phyloP scores from a whole-genome alignment of 2,888 invertebrate genomes.

The Drosophila conformis region DNA sequence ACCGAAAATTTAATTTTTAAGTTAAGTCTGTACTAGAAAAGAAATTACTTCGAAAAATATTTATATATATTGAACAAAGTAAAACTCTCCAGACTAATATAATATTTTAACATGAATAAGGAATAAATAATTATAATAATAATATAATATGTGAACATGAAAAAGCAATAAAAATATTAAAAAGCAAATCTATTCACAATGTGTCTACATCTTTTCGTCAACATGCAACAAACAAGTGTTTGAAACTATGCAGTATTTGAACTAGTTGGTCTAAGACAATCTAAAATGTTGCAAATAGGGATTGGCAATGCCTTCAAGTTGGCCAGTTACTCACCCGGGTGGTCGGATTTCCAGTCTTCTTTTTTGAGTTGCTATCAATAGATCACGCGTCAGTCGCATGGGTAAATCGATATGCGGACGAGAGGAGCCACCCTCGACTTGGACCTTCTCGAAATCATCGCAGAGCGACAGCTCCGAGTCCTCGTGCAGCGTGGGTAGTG shows the following conservation, averaged over 20 bases:
- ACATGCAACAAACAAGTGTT: not conserved
- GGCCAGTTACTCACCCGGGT: constrained; percentile 87
- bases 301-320: not conserved
- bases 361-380: constrained; percentile 92
- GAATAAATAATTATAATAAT: not conserved
- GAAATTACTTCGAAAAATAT: not conserved
- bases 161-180: not conserved
- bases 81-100: not conserved
- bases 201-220: no score
- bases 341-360: constrained; percentile 88
- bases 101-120: not conserved
- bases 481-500: constrained; percentile 94
- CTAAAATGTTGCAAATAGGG: not conserved
- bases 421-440: constrained; percentile 75
- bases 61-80: not conserved
- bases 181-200: not conserved
- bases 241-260: not conserved
- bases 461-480: constrained; percentile 89
- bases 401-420: constrained; percentile 84
- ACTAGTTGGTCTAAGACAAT: not conserved
- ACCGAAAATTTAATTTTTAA: no score
- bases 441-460: constrained; percentile 83
- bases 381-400: constrained; percentile 91
- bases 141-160: not conserved
- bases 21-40: no score